Conservation (phyloP, 2,888 invertebrate genomes). For the Leucophenga montana region DNA sequence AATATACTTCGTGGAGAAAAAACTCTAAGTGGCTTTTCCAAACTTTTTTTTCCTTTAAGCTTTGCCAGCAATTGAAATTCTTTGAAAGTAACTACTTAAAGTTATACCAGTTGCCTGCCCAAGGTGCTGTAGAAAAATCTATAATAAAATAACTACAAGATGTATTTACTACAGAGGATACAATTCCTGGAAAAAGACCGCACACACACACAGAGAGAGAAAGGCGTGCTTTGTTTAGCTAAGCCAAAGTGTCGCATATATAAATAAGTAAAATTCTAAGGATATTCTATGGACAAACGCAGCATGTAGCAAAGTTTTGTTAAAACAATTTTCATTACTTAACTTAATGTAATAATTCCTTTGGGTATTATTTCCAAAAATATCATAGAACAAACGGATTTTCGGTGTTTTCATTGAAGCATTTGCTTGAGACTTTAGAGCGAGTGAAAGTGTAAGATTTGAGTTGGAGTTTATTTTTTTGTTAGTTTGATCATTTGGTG, state of each 20-base stretch:
- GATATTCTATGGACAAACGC: not conserved
- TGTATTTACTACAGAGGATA: too few species aligned
- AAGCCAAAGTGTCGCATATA: not conserved
- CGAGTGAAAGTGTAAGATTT: too few species aligned
- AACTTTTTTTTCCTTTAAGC: not conserved
- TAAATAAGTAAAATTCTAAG: not conserved
- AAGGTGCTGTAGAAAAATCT: not conserved
- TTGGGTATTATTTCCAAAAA: not conserved
- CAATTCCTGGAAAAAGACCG: too few species aligned
- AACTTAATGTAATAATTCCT: constrained; percentile 20
- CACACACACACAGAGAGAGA: too few species aligned
- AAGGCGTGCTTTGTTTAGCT: not conserved
- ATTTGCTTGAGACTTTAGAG: too few species aligned
- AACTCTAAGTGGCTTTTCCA: not conserved
- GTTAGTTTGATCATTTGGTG: too few species aligned
- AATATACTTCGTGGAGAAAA: not conserved
- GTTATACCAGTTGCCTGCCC: not conserved
- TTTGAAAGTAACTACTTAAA: constrained; percentile 20
- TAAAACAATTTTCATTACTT: constrained; percentile 25
- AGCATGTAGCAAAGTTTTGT: constrained; percentile 16
- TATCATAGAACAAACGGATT: too few species aligned
- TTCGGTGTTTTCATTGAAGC: too few species aligned
- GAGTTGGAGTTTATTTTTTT: too few species aligned
- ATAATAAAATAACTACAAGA: not conserved
- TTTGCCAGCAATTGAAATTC: constrained; percentile 12